A percentile compares a stretch with the other conserved stretches of the same genome.
phyloP scores from a whole-genome alignment of 2,113 vertebrate species.

The Anguilla rostrata region DNA sequence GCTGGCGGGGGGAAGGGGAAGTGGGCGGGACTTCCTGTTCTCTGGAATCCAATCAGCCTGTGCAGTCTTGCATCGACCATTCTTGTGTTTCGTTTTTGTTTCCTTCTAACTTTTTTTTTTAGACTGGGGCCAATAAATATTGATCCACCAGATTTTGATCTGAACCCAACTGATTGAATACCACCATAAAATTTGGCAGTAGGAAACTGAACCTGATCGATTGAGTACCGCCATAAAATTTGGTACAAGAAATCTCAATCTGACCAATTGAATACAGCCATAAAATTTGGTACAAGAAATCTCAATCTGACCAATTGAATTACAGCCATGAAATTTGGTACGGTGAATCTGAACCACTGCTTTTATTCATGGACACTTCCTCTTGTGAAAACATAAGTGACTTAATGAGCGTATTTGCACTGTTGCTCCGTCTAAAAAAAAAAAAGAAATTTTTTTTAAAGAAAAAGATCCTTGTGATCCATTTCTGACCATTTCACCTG shows the following conservation, averaged over 20 bases:
- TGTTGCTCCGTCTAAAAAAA: constrained; percentile 7
- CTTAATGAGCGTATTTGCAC: constrained; percentile 1
- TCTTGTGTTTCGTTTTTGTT: background rate
- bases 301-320: no score
- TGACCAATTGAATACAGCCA: no score
- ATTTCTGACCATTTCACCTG: constrained; percentile 14
- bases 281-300: no score
- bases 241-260: no score
- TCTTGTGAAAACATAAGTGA: no score
- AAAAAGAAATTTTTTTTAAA: background rate
- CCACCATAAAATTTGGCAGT: background rate
- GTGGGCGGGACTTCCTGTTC: background rate
- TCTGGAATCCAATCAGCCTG: constrained; percentile 4
- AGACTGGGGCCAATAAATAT: background rate
- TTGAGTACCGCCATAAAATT: background rate
- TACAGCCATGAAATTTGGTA: no score
- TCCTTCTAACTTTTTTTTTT: background rate
- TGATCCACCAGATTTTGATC: background rate
- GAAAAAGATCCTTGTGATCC: background rate
- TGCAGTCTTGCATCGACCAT: background rate
- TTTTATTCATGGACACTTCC: no score
- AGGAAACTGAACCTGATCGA: background rate
- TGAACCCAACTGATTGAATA: background rate
- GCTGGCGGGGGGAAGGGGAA: background rate
- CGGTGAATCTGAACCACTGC: background rate